Evolutionary conservation across 2,113 vertebrate species (phyloP), one percentile per base, ranked within the genome.

Genomic region (Peromyscus californicus): DNA sequence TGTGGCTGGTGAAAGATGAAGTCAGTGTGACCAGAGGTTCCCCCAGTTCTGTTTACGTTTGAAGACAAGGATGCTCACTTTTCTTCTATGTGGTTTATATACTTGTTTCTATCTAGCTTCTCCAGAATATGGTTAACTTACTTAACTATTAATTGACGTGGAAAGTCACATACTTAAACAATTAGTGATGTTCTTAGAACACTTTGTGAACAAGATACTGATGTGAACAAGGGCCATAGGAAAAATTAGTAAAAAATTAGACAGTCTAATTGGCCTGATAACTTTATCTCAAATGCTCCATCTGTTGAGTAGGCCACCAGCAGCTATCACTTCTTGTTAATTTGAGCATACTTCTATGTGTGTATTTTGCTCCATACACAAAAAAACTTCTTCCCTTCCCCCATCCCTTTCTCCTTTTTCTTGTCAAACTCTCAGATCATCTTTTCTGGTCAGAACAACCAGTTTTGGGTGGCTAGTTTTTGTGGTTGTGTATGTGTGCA

Each of bases 211-310:
- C 59, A 94, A 94, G 67, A 51, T 17, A 7, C 54, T 76, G 59
- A 76, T 92, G 79, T 82, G 39, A 96, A 80, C 42, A 95, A 80
- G 39, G 48, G 0, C 76, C 82, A 12, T 22, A 92, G 54, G 75
- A 82, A 57, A 88, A 95, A 4, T n/a, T 33, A 95, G 48, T n/a
- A 85, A 85, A 54, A 91, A 90, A 57, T 90, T 75, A 93, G 78
- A 95, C 45, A 84, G 79, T 48, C 57, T 72, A 48, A 26, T 48
- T 63, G 70, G 61, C 29, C 19, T 78, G 76, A 33, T 86, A 82
- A 48, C 85, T 91, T 75, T 69, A 89, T 85, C 80, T 72, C 85
- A 94, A 85, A 89, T 54, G 39, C 24, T 24, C 21, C 45, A 74
- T 89, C 42, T 79, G 48, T 75, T 87, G 80, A 48, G 57, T 12